These are phyloP conservation scores for Calliopum simillimum DNA, from an alignment of 2,888 invertebrate species.

Conservation along the genomic window DNA sequence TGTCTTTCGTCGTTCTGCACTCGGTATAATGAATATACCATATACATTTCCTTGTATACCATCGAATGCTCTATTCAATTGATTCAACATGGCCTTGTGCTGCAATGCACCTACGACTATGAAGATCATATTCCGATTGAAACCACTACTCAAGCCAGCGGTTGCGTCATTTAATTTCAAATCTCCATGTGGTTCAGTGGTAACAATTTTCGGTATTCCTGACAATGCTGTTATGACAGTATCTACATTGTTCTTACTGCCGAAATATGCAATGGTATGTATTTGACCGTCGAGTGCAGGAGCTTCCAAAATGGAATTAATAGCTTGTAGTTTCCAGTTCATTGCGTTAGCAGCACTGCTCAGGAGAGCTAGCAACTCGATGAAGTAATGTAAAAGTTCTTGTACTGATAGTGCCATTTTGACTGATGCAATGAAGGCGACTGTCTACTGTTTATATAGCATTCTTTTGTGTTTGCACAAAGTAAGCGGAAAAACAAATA, in stretches of 20 bases:
- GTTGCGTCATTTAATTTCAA: constrained; percentile 40
- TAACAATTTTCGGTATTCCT: constrained; percentile 47
- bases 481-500: no score
- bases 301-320: constrained; percentile 44
- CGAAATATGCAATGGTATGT: constrained; percentile 48
- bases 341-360: background rate
- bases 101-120: constrained; percentile 46
- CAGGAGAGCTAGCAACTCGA: background rate
- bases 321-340: constrained; percentile 4
- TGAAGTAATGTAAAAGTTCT: background rate
- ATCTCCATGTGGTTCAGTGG: constrained; percentile 46
- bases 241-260: constrained; percentile 43
- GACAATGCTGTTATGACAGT: constrained; percentile 39
- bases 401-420: constrained; percentile 7
- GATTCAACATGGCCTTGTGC: constrained; percentile 45
- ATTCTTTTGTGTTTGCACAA: no score
- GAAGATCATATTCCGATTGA: constrained; percentile 49
- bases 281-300: constrained; percentile 38
- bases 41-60: constrained; percentile 47
- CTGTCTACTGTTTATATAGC: no score
- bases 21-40: constrained; percentile 47
- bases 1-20: constrained; percentile 19
- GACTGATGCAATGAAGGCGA: background rate
- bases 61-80: constrained; percentile 46
- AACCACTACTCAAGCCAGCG: background rate